Percentiles rank a stretch among this genome's conserved stretches.
These are phyloP conservation scores for Pachycephus smyrnensis DNA, from an alignment of 2,888 invertebrate species.

Conservation along the genomic window DNA sequence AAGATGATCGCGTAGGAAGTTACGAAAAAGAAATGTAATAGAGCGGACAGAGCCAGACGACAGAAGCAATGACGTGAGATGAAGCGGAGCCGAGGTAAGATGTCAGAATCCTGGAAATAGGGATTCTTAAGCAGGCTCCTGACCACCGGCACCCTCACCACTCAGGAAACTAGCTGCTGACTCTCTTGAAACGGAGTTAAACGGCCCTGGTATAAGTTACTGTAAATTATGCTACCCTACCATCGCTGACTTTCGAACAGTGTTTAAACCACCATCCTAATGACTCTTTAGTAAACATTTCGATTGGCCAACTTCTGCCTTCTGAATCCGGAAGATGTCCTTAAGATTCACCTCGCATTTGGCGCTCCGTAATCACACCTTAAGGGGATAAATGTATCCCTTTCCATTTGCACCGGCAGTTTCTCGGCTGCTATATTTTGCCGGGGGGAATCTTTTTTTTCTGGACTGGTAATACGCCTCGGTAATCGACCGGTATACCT, in stretches of 20 bases:
- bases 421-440: not conserved
- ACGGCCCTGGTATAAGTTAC: slow-evolving; percentile 1
- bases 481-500: not conserved
- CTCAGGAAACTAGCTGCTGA: not conserved
- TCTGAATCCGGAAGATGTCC: not conserved
- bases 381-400: not conserved
- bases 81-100: not conserved
- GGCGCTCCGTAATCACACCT: not conserved
- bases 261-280: slow-evolving; percentile 1
- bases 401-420: not conserved
- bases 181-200: not conserved
- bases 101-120: not conserved
- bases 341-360: not conserved
- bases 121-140: not conserved
- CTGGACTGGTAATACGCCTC: not conserved
- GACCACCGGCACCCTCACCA: not conserved
- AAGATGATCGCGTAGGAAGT: not conserved
- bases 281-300: slow-evolving; percentile 8
- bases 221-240: not conserved
- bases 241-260: not conserved
- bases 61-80: not conserved
- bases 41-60: not conserved
- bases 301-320: not conserved
- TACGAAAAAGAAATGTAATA: not conserved
- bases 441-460: not conserved